phyloP scores from a whole-genome alignment of 23 tunicate species.

The Ascidia mentula region DNA sequence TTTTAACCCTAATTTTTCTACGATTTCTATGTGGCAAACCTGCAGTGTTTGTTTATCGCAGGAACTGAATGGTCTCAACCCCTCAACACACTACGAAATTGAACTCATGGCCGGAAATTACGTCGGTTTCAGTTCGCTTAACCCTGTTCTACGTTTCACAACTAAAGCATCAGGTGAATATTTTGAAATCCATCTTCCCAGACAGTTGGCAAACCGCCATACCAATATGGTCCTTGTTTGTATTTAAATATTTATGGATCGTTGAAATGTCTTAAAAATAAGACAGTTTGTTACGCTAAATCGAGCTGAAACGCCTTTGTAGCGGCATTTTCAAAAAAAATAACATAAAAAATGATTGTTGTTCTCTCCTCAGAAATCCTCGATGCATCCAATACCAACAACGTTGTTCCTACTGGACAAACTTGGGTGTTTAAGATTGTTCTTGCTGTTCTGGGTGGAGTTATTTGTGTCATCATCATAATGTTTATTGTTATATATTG shows the following conservation, averaged over 20 bases:
- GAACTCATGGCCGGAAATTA: conserved; percentile 60
- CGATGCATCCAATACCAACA: no score
- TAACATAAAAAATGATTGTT: no score
- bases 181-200: not conserved
- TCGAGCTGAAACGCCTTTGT: no score
- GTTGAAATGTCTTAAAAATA: no score
- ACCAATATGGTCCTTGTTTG: not conserved
- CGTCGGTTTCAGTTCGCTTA: conserved; percentile 66
- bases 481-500: conserved; percentile 23
- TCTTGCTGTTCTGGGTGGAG: conserved; percentile 7
- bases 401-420: no score
- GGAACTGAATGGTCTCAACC: conserved; percentile 16
- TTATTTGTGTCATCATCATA: conserved; percentile 19
- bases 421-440: conserved; percentile 15
- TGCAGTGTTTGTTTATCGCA: no score
- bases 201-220: no score
- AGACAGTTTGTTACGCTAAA: no score
- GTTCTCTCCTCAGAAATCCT: no score
- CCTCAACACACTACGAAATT: conserved; percentile 43
- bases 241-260: not conserved
- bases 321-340: no score
- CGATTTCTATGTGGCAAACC: not conserved
- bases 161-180: conserved; percentile 26
- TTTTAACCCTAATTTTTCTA: not conserved
- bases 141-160: conserved; percentile 36